Percentiles rank a stretch among this genome's conserved stretches.
Evolutionary conservation across 2,113 vertebrate species (phyloP).

Genomic region (Serinus canaria): DNA sequence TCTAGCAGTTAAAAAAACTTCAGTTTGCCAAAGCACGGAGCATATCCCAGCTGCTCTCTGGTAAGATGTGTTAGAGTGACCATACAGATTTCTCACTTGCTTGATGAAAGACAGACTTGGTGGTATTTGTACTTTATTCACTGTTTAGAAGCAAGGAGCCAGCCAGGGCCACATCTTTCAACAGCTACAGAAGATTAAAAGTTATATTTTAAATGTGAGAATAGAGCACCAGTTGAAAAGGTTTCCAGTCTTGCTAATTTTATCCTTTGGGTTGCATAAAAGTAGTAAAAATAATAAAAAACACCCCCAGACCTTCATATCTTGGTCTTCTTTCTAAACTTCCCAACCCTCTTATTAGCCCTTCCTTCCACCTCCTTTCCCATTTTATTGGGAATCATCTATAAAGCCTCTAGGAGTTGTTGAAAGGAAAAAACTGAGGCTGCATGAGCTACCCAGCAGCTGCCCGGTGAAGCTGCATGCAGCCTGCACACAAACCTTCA

Average conservation of each 20-base stretch:
- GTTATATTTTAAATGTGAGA: not conserved
- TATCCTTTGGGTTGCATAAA: not conserved
- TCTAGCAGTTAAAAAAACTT: not conserved
- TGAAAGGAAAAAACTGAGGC: not conserved
- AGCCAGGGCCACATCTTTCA: constrained; percentile 11
- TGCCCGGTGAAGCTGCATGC: not conserved
- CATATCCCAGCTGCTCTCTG: constrained; percentile 36
- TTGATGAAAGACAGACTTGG: constrained; percentile 50
- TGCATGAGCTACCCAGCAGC: not conserved
- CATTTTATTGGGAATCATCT: not conserved
- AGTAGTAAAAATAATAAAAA: not conserved
- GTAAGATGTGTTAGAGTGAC: constrained; percentile 22
- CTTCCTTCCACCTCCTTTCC: not conserved
- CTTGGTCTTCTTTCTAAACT: not conserved
- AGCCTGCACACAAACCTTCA: constrained; percentile 1
- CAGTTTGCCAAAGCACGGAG: constrained; percentile 32
- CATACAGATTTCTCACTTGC: constrained; percentile 11
- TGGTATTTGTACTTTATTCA: constrained; percentile 19
- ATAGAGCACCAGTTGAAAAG: not conserved
- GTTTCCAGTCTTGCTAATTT: not conserved
- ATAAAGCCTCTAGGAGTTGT: not conserved
- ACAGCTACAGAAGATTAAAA: constrained; percentile 5
- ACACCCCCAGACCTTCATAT: not conserved
- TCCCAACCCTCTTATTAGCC: not conserved
- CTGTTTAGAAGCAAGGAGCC: not conserved